A percentile compares a stretch with the other conserved stretches of the same genome.
phyloP scores from a whole-genome alignment of 2,797 vertebrate species.

The Neomorphus geoffroyi region DNA sequence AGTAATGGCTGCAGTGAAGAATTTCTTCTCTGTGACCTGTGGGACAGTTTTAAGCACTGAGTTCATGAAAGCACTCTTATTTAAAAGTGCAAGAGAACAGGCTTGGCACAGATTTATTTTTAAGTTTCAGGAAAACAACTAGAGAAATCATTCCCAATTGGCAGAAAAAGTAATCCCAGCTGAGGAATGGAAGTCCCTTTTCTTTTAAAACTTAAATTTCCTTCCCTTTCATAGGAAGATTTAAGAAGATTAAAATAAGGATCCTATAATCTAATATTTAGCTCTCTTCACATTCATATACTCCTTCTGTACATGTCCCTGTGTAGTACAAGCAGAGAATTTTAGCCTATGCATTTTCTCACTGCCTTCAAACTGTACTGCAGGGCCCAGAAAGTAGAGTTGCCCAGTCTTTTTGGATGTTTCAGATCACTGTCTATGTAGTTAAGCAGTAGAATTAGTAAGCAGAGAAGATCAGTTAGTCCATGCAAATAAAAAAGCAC shows the following conservation, averaged over 20 bases:
- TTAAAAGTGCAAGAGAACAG: background rate
- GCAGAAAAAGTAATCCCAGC: too few species aligned
- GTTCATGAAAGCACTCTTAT: background rate
- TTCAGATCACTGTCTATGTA: background rate
- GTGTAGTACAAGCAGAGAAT: background rate
- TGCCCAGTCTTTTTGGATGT: background rate
- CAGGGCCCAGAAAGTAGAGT: background rate
- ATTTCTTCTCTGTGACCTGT: background rate
- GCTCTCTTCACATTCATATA: background rate
- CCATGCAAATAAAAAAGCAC: background rate
- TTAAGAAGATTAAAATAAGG: background rate
- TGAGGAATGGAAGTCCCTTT: too few species aligned
- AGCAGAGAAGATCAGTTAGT: background rate
- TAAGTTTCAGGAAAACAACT: background rate
- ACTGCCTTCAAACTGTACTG: background rate
- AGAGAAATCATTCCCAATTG: background rate
- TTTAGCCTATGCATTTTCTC: background rate
- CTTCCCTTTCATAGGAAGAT: background rate
- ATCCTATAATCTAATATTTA: background rate
- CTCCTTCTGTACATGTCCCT: background rate
- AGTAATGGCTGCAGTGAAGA: background rate
- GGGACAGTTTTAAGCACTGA: background rate
- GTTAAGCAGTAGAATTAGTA: background rate
- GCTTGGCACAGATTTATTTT: background rate
- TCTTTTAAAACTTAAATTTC: background rate